Percentiles rank a stretch among this genome's conserved stretches.
phyloP scores from a whole-genome alignment of 2,113 vertebrate genomes.

The Oreochromis tanganicae region DNA sequence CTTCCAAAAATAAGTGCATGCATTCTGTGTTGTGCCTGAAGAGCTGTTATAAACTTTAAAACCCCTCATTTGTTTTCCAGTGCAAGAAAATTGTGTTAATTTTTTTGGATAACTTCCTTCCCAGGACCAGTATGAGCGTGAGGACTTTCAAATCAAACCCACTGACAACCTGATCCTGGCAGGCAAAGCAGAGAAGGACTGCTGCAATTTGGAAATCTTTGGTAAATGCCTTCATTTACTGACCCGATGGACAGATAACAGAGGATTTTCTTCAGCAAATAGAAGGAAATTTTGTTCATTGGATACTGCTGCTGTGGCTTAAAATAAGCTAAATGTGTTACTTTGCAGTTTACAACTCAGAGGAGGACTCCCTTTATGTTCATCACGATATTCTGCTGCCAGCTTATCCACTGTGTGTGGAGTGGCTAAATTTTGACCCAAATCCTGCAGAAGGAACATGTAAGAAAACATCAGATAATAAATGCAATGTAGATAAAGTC shows the following conservation, averaged over 20 bases:
- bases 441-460: constrained; percentile 80
- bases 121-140: constrained; percentile 95
- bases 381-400: constrained; percentile 93
- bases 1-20: not conserved
- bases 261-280: not conserved
- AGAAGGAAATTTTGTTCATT: not conserved
- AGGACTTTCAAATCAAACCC: constrained; percentile 90
- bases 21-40: not conserved
- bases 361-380: constrained; percentile 91
- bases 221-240: constrained; percentile 62
- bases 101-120: not conserved
- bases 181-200: constrained; percentile 87
- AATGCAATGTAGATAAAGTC: not conserved
- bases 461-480: constrained; percentile 44
- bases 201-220: constrained; percentile 88
- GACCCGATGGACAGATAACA: not conserved
- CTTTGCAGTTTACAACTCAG: constrained; percentile 87
- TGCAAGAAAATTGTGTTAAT: not conserved
- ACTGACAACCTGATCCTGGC: constrained; percentile 88
- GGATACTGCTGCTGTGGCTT: not conserved
- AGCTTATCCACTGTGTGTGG: constrained; percentile 89
- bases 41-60: not conserved
- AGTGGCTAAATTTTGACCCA: constrained; percentile 96
- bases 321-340: rapidly evolving
- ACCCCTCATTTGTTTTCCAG: not conserved